These are phyloP conservation scores for Pheosia gnoma DNA, from an alignment of 2,888 invertebrate genomes.

Conservation along the genomic window DNA sequence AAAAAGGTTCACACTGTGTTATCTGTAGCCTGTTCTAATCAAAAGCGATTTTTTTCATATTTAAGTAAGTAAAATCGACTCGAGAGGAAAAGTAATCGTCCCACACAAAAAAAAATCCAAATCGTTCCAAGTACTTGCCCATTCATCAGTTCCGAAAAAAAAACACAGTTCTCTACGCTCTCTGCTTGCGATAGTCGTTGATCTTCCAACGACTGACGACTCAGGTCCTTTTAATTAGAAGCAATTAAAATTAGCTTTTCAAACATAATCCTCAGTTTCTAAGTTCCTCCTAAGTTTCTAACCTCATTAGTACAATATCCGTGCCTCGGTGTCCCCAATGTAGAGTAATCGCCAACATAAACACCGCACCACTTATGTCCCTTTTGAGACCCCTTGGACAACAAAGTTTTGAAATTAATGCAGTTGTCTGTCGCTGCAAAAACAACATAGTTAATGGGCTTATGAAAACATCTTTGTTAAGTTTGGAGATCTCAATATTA, in stretches of 20 bases:
- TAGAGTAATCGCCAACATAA: conserved; percentile 29
- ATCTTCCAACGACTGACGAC: not conserved
- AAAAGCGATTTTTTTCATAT: too few relatives aligned
- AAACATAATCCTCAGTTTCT: conserved; percentile 23
- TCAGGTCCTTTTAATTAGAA: conserved; percentile 16
- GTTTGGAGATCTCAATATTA: not conserved
- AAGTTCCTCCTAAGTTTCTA: conserved; percentile 29
- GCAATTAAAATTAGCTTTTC: conserved; percentile 19
- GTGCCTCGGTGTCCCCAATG: conserved; percentile 17
- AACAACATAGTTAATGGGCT: not conserved
- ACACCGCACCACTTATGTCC: conserved; percentile 13
- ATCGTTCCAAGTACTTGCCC: too few relatives aligned
- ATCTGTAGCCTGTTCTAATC: too few relatives aligned
- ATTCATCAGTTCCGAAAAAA: not conserved
- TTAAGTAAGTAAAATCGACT: too few relatives aligned
- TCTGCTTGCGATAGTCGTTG: too few relatives aligned
- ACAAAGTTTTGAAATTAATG: conserved; percentile 5
- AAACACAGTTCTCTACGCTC: too few relatives aligned
- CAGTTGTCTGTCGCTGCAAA: not conserved
- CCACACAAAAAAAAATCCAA: too few relatives aligned
- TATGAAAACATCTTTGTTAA: not conserved
- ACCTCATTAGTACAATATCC: conserved; percentile 34
- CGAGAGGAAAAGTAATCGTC: too few relatives aligned
- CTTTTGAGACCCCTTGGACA: not conserved
- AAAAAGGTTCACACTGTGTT: too few relatives aligned